Conservation (phyloP, 2,113 vertebrate species). For the Pseudopodoces humilis region DNA sequence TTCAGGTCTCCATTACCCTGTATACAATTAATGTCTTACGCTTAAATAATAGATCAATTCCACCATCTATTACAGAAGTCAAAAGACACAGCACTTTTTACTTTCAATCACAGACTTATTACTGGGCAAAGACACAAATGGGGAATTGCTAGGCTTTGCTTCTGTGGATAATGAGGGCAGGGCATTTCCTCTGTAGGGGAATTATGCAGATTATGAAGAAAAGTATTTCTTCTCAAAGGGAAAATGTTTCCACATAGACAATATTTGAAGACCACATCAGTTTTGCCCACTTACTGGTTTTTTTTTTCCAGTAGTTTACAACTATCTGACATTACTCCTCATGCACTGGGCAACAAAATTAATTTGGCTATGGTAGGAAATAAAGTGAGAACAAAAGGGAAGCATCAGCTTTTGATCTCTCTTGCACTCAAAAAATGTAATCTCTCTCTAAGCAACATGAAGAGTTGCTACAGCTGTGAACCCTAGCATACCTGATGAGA, state of each 20-base stretch:
- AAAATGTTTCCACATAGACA: background rate
- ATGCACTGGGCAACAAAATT: background rate
- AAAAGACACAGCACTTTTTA: background rate
- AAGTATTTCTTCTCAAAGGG: background rate
- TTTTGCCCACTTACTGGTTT: background rate
- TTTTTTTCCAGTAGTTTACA: background rate
- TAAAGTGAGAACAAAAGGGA: background rate
- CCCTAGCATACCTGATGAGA: background rate
- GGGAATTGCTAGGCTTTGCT: background rate
- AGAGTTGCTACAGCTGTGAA: background rate
- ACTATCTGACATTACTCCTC: background rate
- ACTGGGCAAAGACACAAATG: background rate
- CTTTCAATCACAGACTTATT: background rate
- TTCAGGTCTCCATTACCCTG: background rate
- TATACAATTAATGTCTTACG: background rate
- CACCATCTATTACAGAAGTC: background rate
- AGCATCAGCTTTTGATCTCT: background rate
- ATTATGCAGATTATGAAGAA: background rate
- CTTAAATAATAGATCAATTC: constrained; percentile 11
- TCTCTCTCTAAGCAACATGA: background rate
- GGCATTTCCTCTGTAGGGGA: background rate
- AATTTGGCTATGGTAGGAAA: background rate
- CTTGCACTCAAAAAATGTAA: background rate
- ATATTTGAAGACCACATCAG: background rate
- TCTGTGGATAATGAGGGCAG: background rate